Percentiles rank a stretch among this genome's conserved stretches.
Evolutionary conservation across 2,113 vertebrate genomes (phyloP).

Genomic region (Motacilla alba): DNA sequence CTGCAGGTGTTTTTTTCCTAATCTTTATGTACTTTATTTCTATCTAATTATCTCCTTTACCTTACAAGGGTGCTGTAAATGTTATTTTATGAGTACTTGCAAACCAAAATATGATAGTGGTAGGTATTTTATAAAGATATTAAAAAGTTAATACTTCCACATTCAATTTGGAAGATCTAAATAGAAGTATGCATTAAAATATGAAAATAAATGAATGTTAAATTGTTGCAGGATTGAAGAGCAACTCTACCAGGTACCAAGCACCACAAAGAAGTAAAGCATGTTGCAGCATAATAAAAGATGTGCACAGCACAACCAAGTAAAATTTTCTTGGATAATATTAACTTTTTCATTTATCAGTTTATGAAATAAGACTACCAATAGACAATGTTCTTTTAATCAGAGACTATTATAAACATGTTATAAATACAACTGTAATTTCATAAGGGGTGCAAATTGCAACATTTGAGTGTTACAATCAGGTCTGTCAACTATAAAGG

Average conservation of each 20-base stretch:
- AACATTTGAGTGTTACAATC: background rate
- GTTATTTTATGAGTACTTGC: background rate
- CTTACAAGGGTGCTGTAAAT: background rate
- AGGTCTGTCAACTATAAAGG: background rate
- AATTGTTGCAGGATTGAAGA: background rate
- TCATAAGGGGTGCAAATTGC: background rate
- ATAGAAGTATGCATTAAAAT: background rate
- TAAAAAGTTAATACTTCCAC: background rate
- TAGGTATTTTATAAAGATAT: background rate
- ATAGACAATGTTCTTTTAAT: background rate
- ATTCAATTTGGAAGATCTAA: background rate
- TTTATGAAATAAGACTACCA: background rate
- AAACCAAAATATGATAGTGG: background rate
- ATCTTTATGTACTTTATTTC: background rate
- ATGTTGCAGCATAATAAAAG: background rate
- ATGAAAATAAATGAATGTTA: background rate
- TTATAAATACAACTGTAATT: background rate
- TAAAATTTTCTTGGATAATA: background rate
- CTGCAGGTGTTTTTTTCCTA: background rate
- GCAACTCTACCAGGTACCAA: background rate
- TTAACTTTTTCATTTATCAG: background rate
- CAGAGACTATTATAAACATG: background rate
- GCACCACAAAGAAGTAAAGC: background rate
- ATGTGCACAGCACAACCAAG: background rate
- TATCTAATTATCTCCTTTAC: background rate